Conservation (phyloP, 2,113 vertebrate genomes). For the Bujurquina vittata region DNA sequence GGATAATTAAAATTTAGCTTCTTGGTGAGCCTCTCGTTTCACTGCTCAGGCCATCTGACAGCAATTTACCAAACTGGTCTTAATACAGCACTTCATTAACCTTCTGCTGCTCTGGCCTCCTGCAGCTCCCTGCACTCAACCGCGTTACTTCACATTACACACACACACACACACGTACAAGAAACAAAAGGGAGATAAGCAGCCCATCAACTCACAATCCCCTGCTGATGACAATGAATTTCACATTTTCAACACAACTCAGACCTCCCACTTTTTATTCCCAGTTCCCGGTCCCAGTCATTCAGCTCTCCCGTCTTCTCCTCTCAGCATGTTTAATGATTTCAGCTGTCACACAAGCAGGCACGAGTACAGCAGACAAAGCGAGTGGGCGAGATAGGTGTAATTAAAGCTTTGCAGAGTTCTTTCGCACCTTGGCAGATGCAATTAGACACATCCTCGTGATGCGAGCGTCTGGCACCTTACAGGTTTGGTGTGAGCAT, state of each 20-base stretch:
- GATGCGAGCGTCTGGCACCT: conserved; percentile 66
- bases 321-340: conserved; percentile 51
- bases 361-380: conserved; percentile 25
- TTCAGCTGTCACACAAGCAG: conserved; percentile 54
- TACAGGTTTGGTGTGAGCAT: conserved; percentile 5
- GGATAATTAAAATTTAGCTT: conserved; percentile 9
- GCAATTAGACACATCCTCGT: conserved; percentile 71
- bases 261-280: conserved; percentile 36
- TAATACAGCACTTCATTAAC: conserved; percentile 60
- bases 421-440: conserved; percentile 73
- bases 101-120: conserved; percentile 15
- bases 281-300: conserved; percentile 9
- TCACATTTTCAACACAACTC: conserved; percentile 38
- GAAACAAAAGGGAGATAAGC: conserved; percentile 37
- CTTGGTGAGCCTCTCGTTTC: conserved; percentile 29
- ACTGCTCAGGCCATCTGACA: conserved; percentile 14
- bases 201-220: conserved; percentile 62
- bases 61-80: conserved; percentile 42
- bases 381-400: conserved; percentile 55
- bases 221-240: conserved; percentile 55
- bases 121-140: conserved; percentile 22
- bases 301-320: not conserved
- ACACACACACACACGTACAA: not conserved
- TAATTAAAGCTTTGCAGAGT: conserved; percentile 74
- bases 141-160: conserved; percentile 36